Base-by-base conservation (phyloP, 1,140 invertebrate species). In the Adelges cooleyi region DNA sequence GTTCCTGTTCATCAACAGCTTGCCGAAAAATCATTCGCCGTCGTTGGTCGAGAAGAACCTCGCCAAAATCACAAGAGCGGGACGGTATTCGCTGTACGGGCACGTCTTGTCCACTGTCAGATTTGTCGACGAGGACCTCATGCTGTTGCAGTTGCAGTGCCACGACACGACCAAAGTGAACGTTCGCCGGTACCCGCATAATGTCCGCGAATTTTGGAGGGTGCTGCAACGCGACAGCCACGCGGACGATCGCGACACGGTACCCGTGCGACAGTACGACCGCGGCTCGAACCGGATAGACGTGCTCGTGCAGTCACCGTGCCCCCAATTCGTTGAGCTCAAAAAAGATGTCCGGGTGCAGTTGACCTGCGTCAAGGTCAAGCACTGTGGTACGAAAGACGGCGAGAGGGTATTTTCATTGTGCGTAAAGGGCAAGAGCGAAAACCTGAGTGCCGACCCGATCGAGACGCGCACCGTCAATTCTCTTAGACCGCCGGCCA, bases 61-160 rank as follows among this genome's bases (percentile, higher is more conserved):
- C 17, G 38, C 52, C 11, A 11, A 15, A 23, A 25, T 54, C 20
- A 42, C 29, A 22, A 22, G 20, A 9, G 2, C 36, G 23, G 52
- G 52, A 20, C 8, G n/a, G 20, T 54, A 54, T 54, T 54, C 36
- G 3, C n/a, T 54, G 29, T 54, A 23, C 23, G 52, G 52, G n/a
- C 9, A 10, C 23, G 1, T 54, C 8, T 22, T 15, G 23, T 38
- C 20, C 15, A 54, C 40, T 3, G 10, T 42, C 2, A 54, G 4
- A 23, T 42, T 20, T 15, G 3, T 6, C 5, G 15, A 42, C 44
- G 10, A 44, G 18, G 10, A 56, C 0, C 11, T 27, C 3, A 44
- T 56, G 9, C 13, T 10, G 3, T 4, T 56, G 44, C 38, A 22
- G 27, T n/a, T 56, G 9, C 20, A 18, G 17, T 25, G 53, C 27